Conservation (phyloP, 2,888 invertebrate genomes). For the Exephanes ischioxanthus region DNA sequence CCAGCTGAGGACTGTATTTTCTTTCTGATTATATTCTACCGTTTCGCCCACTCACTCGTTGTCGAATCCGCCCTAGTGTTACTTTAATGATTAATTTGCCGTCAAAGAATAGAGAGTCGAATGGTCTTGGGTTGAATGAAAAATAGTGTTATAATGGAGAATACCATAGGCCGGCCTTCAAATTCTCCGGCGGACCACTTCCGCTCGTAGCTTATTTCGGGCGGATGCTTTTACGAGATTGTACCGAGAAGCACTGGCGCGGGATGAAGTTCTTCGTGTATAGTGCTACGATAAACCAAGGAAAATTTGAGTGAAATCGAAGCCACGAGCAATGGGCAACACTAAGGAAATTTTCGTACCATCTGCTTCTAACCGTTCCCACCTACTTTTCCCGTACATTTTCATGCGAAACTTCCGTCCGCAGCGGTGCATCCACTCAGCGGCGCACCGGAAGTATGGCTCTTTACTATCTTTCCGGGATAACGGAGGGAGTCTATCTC, state of each 20-base stretch:
- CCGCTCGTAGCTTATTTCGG: neutral
- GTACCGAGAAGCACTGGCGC: constrained; percentile 5
- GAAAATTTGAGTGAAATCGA: neutral
- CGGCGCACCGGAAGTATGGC: neutral
- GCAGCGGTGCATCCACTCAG: neutral
- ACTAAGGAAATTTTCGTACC: neutral
- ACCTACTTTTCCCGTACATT: neutral
- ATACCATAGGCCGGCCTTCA: neutral
- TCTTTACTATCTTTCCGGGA: neutral
- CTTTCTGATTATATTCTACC: neutral
- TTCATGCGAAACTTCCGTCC: constrained; percentile 2
- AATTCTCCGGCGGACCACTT: neutral
- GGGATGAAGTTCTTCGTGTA: neutral
- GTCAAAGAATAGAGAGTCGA: neutral
- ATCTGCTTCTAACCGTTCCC: neutral
- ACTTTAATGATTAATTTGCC: neutral
- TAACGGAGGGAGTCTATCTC: neutral
- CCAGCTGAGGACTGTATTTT: neutral
- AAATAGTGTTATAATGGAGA: constrained; percentile 19
- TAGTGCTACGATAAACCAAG: neutral
- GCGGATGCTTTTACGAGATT: constrained; percentile 38
- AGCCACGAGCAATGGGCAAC: neutral
- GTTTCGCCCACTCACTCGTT: neutral
- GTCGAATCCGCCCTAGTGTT: neutral
- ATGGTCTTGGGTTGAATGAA: constrained; percentile 6